Conservation (phyloP, 2,797 vertebrate genomes). For the Dendrocincla tyrannina region DNA sequence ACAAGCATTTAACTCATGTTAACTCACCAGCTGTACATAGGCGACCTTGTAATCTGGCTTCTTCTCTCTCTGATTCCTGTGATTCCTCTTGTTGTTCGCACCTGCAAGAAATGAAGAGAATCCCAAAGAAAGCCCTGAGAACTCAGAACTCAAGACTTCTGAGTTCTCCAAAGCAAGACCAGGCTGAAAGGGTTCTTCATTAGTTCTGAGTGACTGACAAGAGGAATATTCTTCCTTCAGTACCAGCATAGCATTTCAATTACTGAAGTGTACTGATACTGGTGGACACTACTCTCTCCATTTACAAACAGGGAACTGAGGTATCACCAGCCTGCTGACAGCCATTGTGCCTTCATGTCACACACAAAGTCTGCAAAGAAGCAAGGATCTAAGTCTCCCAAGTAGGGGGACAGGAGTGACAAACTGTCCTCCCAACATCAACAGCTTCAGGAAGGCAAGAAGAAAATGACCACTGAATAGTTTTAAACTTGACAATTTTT, state of each 20-base stretch:
- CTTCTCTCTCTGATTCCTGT: slow-evolving; percentile 88
- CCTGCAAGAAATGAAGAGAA: slow-evolving; percentile 57
- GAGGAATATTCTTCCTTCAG: background rate
- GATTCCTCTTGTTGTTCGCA: slow-evolving; percentile 88
- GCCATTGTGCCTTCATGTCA: background rate
- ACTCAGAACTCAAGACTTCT: background rate
- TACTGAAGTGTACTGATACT: background rate
- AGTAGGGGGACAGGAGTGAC: background rate
- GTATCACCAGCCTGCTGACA: background rate
- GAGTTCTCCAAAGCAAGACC: background rate
- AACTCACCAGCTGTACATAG: slow-evolving; percentile 95
- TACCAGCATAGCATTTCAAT: background rate
- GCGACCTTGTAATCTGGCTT: slow-evolving; percentile 94
- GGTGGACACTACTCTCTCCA: background rate
- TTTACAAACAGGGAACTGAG: background rate
- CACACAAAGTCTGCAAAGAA: background rate
- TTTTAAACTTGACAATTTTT: background rate
- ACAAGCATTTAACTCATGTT: background rate
- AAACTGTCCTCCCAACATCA: background rate
- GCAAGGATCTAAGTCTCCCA: background rate
- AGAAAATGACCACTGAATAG: background rate
- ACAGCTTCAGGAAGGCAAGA: background rate
- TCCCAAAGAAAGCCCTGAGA: too few relatives aligned
- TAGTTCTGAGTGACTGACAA: background rate
- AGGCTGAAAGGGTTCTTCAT: background rate